Percentiles rank a stretch among this genome's conserved stretches.
Conservation (phyloP, 2,113 vertebrate genomes). For the Ophiodon elongatus region DNA sequence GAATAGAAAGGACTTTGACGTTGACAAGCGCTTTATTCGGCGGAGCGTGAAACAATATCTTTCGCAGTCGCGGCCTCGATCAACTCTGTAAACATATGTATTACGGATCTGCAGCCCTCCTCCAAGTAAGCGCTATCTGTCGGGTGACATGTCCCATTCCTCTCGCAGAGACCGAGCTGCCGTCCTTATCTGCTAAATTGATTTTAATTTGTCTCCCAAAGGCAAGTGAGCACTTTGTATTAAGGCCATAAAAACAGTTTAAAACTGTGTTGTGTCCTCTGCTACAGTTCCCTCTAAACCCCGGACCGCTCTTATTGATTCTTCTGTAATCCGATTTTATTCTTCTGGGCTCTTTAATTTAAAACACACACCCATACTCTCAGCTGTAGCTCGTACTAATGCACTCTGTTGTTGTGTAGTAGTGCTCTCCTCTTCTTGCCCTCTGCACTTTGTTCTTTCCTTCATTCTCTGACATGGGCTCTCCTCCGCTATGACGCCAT, state of each 20-base stretch:
- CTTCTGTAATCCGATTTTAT: slow-evolving; percentile 14
- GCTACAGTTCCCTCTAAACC: slow-evolving; percentile 2
- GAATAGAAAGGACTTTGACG: too few species aligned
- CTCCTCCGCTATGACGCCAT: neutral
- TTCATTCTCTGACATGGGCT: neutral
- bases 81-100: slow-evolving; percentile 46
- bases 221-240: slow-evolving; percentile 26
- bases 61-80: slow-evolving; percentile 26
- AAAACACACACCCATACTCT: neutral
- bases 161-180: slow-evolving; percentile 3
- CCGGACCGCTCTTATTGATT: neutral
- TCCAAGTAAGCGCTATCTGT: slow-evolving; percentile 24
- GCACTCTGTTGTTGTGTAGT: neutral
- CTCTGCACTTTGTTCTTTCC: neutral
- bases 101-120: slow-evolving; percentile 22
- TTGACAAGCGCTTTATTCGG: slow-evolving; percentile 47
- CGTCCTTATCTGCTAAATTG: slow-evolving; percentile 44
- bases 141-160: slow-evolving; percentile 22
- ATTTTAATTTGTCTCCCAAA: slow-evolving; percentile 59
- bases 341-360: slow-evolving; percentile 9
- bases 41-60: slow-evolving; percentile 26
- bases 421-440: neutral
- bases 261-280: slow-evolving; percentile 17
- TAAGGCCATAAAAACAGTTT: slow-evolving; percentile 37
- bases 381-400: neutral